Percentiles rank a stretch among this genome's conserved stretches.
These are phyloP conservation scores for Bergia puertoricense DNA, from an alignment of 92 coral and sea anemone genomes.

Conservation along the genomic window DNA sequence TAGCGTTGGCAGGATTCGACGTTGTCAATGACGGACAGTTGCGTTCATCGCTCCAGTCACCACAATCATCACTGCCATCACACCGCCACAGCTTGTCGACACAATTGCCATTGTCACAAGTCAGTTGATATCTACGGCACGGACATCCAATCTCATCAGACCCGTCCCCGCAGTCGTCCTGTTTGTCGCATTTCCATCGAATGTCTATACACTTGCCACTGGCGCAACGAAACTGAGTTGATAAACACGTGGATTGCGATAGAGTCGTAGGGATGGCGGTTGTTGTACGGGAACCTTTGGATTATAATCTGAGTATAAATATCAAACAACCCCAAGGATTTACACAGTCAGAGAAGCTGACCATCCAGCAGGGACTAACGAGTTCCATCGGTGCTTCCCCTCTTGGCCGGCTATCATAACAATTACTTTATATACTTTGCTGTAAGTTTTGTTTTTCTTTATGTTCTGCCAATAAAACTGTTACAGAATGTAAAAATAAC, in stretches of 20 bases:
- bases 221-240: constrained; percentile 73
- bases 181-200: constrained; percentile 67
- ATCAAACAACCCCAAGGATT: background rate
- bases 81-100: constrained; percentile 64
- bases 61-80: constrained; percentile 87
- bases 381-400: no score
- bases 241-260: constrained; percentile 31
- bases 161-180: constrained; percentile 83
- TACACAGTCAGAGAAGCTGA: background rate
- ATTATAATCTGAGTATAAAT: background rate
- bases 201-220: constrained; percentile 69
- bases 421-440: no score
- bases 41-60: constrained; percentile 81
- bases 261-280: constrained; percentile 45
- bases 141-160: constrained; percentile 91
- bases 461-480: no score
- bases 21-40: constrained; percentile 57
- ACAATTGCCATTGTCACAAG: constrained; percentile 83
- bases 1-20: background rate
- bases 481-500: no score
- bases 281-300: constrained; percentile 19
- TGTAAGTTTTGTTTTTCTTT: no score
- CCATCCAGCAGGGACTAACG: background rate
- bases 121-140: constrained; percentile 58
- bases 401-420: no score